These are phyloP conservation scores for Nymphalis io DNA, from an alignment of 1,140 invertebrate genomes.

Conservation along the genomic window DNA sequence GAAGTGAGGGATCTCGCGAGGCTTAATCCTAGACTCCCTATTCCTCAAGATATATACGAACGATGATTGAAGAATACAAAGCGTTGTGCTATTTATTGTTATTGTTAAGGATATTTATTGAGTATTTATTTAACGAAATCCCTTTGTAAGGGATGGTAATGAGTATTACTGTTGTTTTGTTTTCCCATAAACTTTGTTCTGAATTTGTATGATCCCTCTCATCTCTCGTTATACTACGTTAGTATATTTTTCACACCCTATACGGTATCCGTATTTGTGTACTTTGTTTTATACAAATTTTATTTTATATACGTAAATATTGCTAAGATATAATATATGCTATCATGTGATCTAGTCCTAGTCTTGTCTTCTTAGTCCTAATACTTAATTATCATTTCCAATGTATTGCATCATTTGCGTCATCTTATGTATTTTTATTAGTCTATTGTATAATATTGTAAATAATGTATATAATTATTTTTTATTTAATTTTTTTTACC, in stretches of 20 bases:
- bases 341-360: constrained; percentile 62
- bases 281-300: constrained; percentile 64
- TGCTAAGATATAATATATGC: constrained; percentile 29
- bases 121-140: constrained; percentile 60
- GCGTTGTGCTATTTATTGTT: constrained; percentile 63
- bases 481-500: constrained; percentile 17
- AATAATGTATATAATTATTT: constrained; percentile 44
- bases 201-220: constrained; percentile 67
- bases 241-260: constrained; percentile 70
- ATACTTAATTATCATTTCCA: constrained; percentile 33
- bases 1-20: constrained; percentile 42
- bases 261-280: constrained; percentile 80
- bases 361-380: constrained; percentile 54
- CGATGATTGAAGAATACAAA: constrained; percentile 39
- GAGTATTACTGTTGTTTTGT: constrained; percentile 61
- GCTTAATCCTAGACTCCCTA: constrained; percentile 42
- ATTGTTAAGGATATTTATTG: constrained; percentile 67
- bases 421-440: constrained; percentile 18
- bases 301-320: constrained; percentile 39
- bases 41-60: constrained; percentile 45
- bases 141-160: constrained; percentile 63
- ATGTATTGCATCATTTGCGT: constrained; percentile 26
- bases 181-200: constrained; percentile 68
- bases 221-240: constrained; percentile 67
- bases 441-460: constrained; percentile 43